Evolutionary conservation across 2,113 vertebrate species (phyloP).

Genomic region (Nycticebus coucang): DNA sequence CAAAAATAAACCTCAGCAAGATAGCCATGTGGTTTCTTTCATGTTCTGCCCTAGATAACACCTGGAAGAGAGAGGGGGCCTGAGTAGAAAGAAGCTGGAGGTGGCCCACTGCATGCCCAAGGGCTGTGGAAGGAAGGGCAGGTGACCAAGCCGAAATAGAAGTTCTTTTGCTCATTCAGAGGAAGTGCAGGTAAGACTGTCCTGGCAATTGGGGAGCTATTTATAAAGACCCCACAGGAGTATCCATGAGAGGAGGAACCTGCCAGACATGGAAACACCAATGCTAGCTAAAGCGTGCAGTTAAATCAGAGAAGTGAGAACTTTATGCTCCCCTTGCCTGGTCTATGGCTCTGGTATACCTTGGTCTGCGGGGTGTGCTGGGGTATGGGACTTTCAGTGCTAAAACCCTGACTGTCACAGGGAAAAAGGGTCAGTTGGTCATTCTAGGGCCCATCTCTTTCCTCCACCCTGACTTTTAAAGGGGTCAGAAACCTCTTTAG

Average conservation of each 20-base stretch:
- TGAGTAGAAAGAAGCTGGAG: neutral
- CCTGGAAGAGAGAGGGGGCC: neutral
- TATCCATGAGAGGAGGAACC: neutral
- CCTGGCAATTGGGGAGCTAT: neutral
- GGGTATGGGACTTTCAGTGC: neutral
- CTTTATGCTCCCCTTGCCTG: neutral
- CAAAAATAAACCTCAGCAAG: neutral
- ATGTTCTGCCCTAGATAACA: neutral
- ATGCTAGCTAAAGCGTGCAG: neutral
- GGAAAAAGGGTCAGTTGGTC: neutral
- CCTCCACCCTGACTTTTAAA: neutral
- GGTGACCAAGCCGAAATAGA: neutral
- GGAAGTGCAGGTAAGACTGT: neutral
- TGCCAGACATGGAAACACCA: neutral
- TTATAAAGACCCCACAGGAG: neutral
- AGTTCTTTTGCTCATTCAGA: neutral
- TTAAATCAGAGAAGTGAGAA: neutral
- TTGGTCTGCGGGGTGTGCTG: neutral
- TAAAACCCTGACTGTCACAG: neutral
- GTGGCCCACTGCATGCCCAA: neutral
- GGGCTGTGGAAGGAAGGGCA: neutral
- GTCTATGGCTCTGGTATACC: neutral
- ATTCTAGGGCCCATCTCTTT: neutral
- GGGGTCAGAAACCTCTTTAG: neutral
- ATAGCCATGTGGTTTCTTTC: neutral